These are phyloP conservation scores for Uloborus diversus DNA, from an alignment of 1,140 invertebrate species.

Conservation along the genomic window DNA sequence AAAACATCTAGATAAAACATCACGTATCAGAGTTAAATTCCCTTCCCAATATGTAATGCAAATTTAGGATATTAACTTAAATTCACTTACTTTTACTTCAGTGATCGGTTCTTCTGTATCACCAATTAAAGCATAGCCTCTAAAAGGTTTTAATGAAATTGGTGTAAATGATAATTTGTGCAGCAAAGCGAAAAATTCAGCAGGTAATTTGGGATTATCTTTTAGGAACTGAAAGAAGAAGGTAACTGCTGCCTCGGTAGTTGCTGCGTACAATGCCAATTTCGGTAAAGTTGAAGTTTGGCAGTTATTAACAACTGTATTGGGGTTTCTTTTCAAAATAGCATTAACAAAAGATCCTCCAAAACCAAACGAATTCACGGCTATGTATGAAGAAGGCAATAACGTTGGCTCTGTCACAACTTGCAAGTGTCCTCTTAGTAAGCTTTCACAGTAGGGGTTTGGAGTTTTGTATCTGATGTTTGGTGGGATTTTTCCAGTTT, in stretches of 20 bases:
- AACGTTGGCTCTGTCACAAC: constrained; percentile 63
- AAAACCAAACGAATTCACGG: constrained; percentile 96
- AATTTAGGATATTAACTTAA: no score
- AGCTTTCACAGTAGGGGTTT: constrained; percentile 69
- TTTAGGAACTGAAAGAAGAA: constrained; percentile 64
- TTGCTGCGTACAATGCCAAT: constrained; percentile 65
- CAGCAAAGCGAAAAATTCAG: constrained; percentile 46
- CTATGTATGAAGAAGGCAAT: constrained; percentile 87
- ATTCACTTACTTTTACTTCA: constrained; percentile 9
- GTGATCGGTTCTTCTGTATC: neutral
- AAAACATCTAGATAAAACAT: no score
- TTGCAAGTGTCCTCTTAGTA: constrained; percentile 80
- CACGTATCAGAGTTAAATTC: no score
- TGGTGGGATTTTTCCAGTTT: constrained; percentile 67
- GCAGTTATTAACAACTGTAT: neutral
- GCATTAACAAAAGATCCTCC: constrained; percentile 96
- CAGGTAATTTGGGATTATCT: constrained; percentile 60
- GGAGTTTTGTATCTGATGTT: constrained; percentile 70
- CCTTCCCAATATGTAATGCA: no score
- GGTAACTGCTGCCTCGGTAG: constrained; percentile 67
- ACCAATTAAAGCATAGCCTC: neutral
- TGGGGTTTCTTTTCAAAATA: constrained; percentile 75
- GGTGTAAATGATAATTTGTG: constrained; percentile 21
- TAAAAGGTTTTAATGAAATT: constrained; percentile 3
- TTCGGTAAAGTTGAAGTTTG: constrained; percentile 49